A percentile compares a stretch with the other conserved stretches of the same genome.
Conservation (phyloP, 2,888 invertebrate species). For the Sesia bembeciformis region DNA sequence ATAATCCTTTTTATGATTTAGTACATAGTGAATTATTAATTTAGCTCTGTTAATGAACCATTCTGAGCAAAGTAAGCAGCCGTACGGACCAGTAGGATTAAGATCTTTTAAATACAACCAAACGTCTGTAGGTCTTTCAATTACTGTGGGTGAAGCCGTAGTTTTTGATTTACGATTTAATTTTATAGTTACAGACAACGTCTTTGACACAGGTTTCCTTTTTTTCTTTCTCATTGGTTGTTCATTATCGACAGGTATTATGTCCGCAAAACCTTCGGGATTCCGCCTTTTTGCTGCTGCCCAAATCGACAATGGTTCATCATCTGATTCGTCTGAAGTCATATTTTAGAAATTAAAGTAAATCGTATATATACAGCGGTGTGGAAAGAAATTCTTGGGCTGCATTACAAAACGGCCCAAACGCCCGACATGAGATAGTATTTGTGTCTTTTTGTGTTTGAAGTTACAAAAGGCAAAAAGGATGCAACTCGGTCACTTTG, state of each 20-base stretch:
- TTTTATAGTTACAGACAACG: slow-evolving; percentile 17
- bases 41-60: slow-evolving; percentile 66
- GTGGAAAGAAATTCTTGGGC: no score
- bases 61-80: slow-evolving; percentile 58
- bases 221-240: slow-evolving; percentile 15
- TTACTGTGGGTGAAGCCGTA: slow-evolving; percentile 20
- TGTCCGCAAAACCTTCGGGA: slow-evolving; percentile 19
- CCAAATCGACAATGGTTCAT: slow-evolving; percentile 56
- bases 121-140: slow-evolving; percentile 56
- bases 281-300: slow-evolving; percentile 43
- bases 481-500: no score
- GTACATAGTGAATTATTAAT: slow-evolving; percentile 60
- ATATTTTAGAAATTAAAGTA: slow-evolving; percentile 10
- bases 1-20: slow-evolving; percentile 67
- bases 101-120: slow-evolving; percentile 68
- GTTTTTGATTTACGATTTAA: slow-evolving; percentile 19
- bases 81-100: slow-evolving; percentile 58
- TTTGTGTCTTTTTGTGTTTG: no score
- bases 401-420: no score
- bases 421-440: no score
- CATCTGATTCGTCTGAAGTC: slow-evolving; percentile 57
- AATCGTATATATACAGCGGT: no score
- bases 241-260: slow-evolving; percentile 9
- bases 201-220: slow-evolving; percentile 23
- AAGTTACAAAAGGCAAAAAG: no score